phyloP scores from a whole-genome alignment of 2,797 vertebrate genomes.

The Propithecus perrieri region DNA sequence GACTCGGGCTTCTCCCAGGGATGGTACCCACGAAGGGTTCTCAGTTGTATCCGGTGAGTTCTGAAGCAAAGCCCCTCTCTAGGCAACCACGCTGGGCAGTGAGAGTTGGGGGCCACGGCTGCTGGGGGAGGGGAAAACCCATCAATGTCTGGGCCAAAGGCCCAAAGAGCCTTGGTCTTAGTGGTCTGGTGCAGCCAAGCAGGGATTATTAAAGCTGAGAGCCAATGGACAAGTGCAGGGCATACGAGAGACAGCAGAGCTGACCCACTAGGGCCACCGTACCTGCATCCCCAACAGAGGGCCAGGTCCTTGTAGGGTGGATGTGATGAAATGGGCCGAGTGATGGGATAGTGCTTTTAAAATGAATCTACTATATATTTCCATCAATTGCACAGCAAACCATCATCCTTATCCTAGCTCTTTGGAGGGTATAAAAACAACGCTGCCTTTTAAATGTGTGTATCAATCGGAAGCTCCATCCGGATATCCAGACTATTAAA shows the following conservation, averaged over 20 bases:
- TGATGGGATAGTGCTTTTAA: not conserved
- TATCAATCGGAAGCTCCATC: not conserved
- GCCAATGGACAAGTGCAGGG: not conserved
- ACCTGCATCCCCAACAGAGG: not conserved
- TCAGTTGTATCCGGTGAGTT: not conserved
- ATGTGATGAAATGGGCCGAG: not conserved
- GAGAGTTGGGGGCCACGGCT: not conserved
- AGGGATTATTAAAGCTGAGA: not conserved
- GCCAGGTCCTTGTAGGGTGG: not conserved
- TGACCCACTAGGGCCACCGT: not conserved
- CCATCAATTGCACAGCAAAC: not conserved
- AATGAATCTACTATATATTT: not conserved
- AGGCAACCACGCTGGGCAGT: not conserved
- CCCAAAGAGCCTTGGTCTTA: not conserved
- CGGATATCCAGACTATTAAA: not conserved
- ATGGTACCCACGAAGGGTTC: not conserved
- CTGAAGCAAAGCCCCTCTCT: not conserved
- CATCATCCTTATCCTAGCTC: not conserved
- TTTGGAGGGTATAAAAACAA: not conserved
- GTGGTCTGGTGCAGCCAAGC: not conserved
- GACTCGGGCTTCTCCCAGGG: not conserved
- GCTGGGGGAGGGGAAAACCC: not conserved
- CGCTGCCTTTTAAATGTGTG: not conserved
- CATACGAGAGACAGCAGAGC: fast-evolving
- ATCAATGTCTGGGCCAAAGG: not conserved